Percentiles rank a stretch among this genome's conserved stretches.
Evolutionary conservation across 2,888 invertebrate genomes (phyloP).

Genomic region (Metopia argyrocephala): DNA sequence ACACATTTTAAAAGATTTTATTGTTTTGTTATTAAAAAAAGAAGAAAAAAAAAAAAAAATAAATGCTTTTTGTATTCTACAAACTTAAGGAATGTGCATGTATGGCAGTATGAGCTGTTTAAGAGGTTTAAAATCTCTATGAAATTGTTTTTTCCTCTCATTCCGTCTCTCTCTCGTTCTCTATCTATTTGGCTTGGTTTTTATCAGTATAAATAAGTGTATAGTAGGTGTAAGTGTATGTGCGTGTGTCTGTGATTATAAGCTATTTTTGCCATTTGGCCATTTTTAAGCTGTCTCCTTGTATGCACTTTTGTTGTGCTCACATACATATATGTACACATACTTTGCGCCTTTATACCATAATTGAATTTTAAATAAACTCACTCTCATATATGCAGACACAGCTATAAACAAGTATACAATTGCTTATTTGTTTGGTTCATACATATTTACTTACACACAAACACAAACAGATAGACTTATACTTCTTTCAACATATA

Average conservation of each 20-base stretch:
- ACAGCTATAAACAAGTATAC: neutral
- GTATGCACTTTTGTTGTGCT: slow-evolving; percentile 42
- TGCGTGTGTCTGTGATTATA: slow-evolving; percentile 33
- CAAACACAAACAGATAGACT: too few species aligned
- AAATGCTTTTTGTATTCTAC: too few species aligned
- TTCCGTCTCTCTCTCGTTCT: neutral
- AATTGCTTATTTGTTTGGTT: slow-evolving; percentile 25
- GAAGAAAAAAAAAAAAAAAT: too few species aligned
- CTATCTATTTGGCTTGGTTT: neutral
- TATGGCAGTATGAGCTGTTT: neutral
- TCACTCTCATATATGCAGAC: slow-evolving; percentile 43
- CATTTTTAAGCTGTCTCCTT: slow-evolving; percentile 56
- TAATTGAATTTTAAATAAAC: slow-evolving; percentile 79
- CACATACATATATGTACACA: slow-evolving; percentile 8
- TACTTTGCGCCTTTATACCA: slow-evolving; percentile 65
- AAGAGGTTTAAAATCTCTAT: neutral
- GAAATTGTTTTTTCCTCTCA: neutral
- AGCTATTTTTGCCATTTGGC: slow-evolving; percentile 58
- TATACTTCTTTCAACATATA: neutral
- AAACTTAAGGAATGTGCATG: neutral
- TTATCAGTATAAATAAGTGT: neutral
- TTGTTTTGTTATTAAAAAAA: neutral
- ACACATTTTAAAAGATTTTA: neutral
- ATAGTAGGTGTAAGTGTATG: neutral
- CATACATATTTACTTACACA: neutral